These are phyloP conservation scores for Lagopus muta DNA, from an alignment of 2,113 vertebrate genomes.

Conservation along the genomic window DNA sequence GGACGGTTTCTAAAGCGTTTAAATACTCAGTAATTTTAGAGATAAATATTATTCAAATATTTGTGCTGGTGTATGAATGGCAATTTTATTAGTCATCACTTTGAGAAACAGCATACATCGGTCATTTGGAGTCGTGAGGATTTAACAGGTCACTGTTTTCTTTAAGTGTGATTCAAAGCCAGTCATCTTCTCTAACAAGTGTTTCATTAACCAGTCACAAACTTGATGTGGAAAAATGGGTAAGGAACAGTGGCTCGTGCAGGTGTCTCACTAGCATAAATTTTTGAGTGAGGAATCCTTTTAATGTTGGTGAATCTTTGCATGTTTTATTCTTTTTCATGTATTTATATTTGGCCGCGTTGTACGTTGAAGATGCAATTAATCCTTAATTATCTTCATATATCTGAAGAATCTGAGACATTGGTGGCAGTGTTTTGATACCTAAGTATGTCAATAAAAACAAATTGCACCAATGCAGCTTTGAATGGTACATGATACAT, in stretches of 20 bases:
- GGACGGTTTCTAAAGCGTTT: not conserved
- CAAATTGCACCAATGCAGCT: conserved; percentile 36
- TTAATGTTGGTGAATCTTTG: conserved; percentile 58
- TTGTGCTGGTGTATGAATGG: conserved; percentile 18
- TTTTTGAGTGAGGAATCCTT: conserved; percentile 14
- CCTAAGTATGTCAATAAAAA: conserved; percentile 73
- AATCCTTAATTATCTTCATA: conserved; percentile 17
- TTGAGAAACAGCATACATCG: not conserved
- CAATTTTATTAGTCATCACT: not conserved
- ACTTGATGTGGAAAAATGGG: not conserved
- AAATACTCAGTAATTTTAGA: conserved; percentile 22
- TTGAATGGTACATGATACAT: conserved; percentile 64
- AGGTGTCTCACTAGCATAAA: not conserved
- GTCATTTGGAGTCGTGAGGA: not conserved
- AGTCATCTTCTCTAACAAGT: not conserved
- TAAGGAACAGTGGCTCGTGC: not conserved
- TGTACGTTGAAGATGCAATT: conserved; percentile 39
- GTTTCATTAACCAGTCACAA: conserved; percentile 7
- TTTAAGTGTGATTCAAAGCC: not conserved
- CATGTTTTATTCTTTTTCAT: conserved; percentile 69
- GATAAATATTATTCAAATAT: conserved; percentile 7
- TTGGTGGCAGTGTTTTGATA: conserved; percentile 63
- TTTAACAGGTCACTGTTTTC: not conserved
- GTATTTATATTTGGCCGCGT: conserved; percentile 64
- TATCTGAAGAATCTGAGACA: conserved; percentile 33